Percentiles rank a stretch among this genome's conserved stretches.
phyloP scores from a whole-genome alignment of 2,113 vertebrate genomes.

The Ceyx cyanopectus region DNA sequence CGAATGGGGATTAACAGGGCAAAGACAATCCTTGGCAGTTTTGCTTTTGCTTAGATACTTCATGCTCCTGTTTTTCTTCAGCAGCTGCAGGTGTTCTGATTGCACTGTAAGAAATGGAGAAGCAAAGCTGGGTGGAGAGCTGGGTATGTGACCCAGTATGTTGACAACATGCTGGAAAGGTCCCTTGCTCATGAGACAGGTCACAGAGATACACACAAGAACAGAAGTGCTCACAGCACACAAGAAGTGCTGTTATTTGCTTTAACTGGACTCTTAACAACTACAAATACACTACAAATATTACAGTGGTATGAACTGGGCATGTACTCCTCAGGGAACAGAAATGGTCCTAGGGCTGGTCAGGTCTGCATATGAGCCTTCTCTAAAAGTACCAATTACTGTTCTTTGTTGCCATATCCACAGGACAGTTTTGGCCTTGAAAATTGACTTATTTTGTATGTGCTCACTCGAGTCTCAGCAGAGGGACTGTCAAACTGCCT shows the following conservation, averaged over 20 bases:
- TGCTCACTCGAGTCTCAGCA: not conserved
- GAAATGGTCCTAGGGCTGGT: not conserved
- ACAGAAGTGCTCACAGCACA: no score
- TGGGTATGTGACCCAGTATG: rapidly evolving
- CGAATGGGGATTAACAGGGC: not conserved
- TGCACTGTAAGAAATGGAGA: slow-evolving; percentile 70
- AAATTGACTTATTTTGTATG: not conserved
- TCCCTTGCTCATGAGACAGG: not conserved
- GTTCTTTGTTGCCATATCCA: not conserved
- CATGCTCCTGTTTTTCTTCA: slow-evolving; percentile 1
- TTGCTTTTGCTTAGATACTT: not conserved
- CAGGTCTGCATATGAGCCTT: not conserved
- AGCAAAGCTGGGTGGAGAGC: not conserved
- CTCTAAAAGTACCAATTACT: not conserved
- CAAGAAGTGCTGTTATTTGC: not conserved
- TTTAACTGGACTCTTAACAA: not conserved
- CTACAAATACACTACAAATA: not conserved
- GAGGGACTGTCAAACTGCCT: not conserved
- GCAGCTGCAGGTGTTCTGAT: slow-evolving; percentile 72
- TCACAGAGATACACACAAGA: not conserved
- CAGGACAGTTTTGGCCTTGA: not conserved
- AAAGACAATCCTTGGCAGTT: not conserved
- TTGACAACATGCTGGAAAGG: not conserved
- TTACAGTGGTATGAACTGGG: not conserved
- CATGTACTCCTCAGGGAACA: not conserved